Conservation (phyloP, 53 echinoderm and acorn worm species). For the Astropecten irregularis region DNA sequence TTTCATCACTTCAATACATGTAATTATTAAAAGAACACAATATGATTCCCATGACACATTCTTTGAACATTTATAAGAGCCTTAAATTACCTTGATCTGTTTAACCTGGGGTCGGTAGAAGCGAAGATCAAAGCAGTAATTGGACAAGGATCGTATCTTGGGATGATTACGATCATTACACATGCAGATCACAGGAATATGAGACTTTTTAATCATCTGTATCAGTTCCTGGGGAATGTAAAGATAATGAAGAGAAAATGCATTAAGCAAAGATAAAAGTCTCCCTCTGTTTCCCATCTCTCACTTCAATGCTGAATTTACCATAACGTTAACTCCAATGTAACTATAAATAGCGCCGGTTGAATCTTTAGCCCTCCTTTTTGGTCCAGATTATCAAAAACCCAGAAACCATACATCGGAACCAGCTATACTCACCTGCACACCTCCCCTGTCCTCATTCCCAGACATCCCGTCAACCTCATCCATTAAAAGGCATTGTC, state of each 20-base stretch:
- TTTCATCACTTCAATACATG: too few relatives aligned
- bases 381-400: too few relatives aligned
- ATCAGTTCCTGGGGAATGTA: constrained; percentile 74
- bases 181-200: constrained; percentile 92
- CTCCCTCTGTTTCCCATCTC: too few relatives aligned
- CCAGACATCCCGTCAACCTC: constrained; percentile 98
- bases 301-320: too few relatives aligned
- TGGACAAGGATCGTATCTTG: constrained; percentile 86
- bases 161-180: constrained; percentile 91
- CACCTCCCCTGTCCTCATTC: constrained; percentile 95
- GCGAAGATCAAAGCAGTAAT: constrained; percentile 95
- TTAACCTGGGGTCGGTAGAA: constrained; percentile 87
- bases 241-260: not conserved
- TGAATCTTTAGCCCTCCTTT: too few relatives aligned
- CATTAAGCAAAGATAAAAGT: not conserved
- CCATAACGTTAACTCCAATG: too few relatives aligned
- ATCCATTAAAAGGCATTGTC: constrained; percentile 95
- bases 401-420: too few relatives aligned
- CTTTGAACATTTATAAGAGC: too few relatives aligned
- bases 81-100: constrained; percentile 84
- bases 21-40: too few relatives aligned
- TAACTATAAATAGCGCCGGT: too few relatives aligned
- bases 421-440: constrained; percentile 82
- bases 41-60: too few relatives aligned
- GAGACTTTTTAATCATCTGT: constrained; percentile 85